Evolutionary conservation across 2,797 vertebrate species (phyloP), one percentile per base, ranked within the genome.

Genomic region (Phoeniculus purpureus): DNA sequence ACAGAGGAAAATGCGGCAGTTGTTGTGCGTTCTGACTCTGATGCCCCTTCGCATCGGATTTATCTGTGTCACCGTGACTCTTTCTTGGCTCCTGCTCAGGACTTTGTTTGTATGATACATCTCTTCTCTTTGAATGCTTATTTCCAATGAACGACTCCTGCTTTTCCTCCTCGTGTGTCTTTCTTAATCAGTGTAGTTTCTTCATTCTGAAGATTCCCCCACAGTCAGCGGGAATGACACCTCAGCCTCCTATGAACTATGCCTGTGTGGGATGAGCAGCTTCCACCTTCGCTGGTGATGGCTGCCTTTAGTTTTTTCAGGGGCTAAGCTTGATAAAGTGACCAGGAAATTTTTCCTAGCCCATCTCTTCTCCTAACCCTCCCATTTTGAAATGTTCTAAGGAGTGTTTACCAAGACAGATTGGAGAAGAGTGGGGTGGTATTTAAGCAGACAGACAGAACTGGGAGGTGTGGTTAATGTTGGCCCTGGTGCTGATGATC

Each of bases 141-240:
- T 70, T 37, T 89, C 8, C 32, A 68, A 0, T 23, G 26, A 17
- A 54, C 37, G 32, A 37, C 26, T 61, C 50, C 40, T 71, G 20
- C 31, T 34, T 76, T 48, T 7, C 5, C 3, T 5, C 11, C 14
- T 9, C 6, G 48, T 58, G 29, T 23, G 8, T 51, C 60, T 68
- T 87, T 61, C 26, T 52, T 74, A 56, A 75, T 18, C 5, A 10
- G 1, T 0, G 1, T 8, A 1, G 21, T 81, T 73, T 82, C 37
- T 87, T 81, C 48, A 10, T 6, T 50, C 31, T 34, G 25, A 54
- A 51, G 47, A 13, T 16, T 68, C 15, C 15, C 56, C 15, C 9
- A 2, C 0, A 43, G 0, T 73, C 1, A 1, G 56, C 77, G 76
- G 60, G 15, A 13, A 37, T 0, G 0, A 26, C 23, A n/a, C 7